Evolutionary conservation across 2,888 invertebrate species (phyloP).

Genomic region (Notodonta ziczac): DNA sequence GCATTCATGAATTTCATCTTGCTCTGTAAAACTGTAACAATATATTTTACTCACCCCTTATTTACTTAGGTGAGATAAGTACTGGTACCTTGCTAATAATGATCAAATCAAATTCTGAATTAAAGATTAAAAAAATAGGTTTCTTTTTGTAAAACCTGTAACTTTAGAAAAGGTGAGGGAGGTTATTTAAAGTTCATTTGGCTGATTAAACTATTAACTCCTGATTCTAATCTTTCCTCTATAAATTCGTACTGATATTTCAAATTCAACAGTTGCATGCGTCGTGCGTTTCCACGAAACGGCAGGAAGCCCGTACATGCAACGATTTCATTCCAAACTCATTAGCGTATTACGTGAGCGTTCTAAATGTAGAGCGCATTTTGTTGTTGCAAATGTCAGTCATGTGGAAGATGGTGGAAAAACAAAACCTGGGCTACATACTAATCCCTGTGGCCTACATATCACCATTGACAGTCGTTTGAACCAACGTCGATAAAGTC

Average conservation of each 20-base stretch:
- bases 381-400: constrained; percentile 16
- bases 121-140: too few species aligned
- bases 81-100: too few species aligned
- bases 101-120: too few species aligned
- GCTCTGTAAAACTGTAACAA: background rate
- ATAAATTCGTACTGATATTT: constrained; percentile 12
- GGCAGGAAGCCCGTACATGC: constrained; percentile 54
- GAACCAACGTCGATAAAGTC: background rate
- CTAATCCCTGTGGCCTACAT: background rate
- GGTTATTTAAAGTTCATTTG: too few species aligned
- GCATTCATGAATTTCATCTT: constrained; percentile 37
- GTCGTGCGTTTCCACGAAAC: constrained; percentile 50
- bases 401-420: constrained; percentile 11
- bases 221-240: too few species aligned
- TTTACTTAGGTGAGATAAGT: too few species aligned
- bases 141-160: too few species aligned
- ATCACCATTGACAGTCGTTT: background rate
- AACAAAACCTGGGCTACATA: constrained; percentile 4
- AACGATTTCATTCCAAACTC: constrained; percentile 43
- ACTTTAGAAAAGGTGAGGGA: too few species aligned
- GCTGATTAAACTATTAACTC: too few species aligned
- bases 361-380: constrained; percentile 43
- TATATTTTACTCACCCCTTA: background rate
- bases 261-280: constrained; percentile 28
- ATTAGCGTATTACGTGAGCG: constrained; percentile 40